Evolutionary conservation across 2,888 invertebrate species (phyloP).

Genomic region (Volucella zonaria): DNA sequence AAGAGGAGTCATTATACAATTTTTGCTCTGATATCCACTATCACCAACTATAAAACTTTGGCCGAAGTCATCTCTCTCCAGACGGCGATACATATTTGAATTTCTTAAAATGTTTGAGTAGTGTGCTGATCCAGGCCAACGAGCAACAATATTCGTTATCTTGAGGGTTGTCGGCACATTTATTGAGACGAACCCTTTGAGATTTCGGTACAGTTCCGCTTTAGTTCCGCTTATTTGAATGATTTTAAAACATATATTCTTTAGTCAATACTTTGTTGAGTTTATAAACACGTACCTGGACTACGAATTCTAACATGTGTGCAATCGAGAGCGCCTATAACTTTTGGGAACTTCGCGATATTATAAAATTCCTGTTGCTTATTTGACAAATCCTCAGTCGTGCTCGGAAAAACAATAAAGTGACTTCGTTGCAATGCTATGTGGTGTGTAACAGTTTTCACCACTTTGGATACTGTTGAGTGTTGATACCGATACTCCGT

Average conservation of each 20-base stretch:
- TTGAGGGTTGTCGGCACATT: conserved; percentile 52
- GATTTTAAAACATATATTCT: not conserved
- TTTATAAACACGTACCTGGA: conserved; percentile 39
- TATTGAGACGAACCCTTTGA: conserved; percentile 35
- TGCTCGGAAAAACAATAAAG: too few species aligned
- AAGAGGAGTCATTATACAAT: too few species aligned
- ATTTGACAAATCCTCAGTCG: too few species aligned
- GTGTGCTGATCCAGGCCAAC: conserved; percentile 60
- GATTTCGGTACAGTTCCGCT: conserved; percentile 44
- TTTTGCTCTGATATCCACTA: too few species aligned
- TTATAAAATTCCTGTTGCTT: too few species aligned
- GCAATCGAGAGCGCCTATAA: conserved; percentile 55
- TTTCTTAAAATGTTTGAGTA: conserved; percentile 56
- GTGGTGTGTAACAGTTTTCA: too few species aligned
- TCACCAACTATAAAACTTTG: conserved; percentile 56
- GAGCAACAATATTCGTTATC: conserved; percentile 53
- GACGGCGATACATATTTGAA: conserved; percentile 43
- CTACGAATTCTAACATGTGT: conserved; percentile 51
- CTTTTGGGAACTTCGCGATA: conserved; percentile 26
- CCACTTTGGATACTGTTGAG: too few species aligned
- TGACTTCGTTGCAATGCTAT: too few species aligned
- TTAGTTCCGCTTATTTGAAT: conserved; percentile 31
- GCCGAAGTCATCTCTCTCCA: conserved; percentile 56
- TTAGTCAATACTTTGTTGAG: not conserved
- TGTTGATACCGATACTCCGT: conserved; percentile 20